Percentiles rank a stretch among this genome's conserved stretches.
These are phyloP conservation scores for Molorchus minor DNA, from an alignment of 2,888 invertebrate species.

Conservation along the genomic window DNA sequence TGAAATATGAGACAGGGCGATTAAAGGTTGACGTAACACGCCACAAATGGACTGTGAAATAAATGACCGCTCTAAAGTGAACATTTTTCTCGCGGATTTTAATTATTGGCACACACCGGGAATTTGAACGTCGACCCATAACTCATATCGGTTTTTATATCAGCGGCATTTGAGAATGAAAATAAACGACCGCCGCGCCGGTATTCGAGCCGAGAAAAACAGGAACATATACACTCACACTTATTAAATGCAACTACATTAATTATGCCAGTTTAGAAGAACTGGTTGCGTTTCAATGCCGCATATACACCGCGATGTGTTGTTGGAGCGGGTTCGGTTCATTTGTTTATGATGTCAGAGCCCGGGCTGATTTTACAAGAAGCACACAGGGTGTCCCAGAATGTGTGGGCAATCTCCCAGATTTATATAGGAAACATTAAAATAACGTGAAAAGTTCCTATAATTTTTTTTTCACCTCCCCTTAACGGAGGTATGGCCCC, in stretches of 20 bases:
- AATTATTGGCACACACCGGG: constrained; percentile 33
- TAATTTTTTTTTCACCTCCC: no score
- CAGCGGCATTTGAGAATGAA: constrained; percentile 22
- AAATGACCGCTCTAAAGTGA: constrained; percentile 25
- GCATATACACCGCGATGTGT: constrained; percentile 12
- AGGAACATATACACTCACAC: constrained; percentile 33
- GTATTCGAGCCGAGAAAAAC: constrained; percentile 13
- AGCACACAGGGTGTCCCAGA: no score
- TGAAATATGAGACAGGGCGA: constrained; percentile 23
- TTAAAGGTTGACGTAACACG: constrained; percentile 26
- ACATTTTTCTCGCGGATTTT: constrained; percentile 30
- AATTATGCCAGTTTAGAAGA: constrained; percentile 41
- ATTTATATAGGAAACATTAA: no score
- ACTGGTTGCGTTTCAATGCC: constrained; percentile 33
- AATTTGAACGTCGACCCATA: constrained; percentile 26
- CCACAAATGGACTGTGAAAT: constrained; percentile 20
- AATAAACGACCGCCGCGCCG: constrained; percentile 18
- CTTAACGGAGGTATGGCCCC: no score
- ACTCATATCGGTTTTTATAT: constrained; percentile 32
- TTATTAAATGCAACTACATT: constrained; percentile 43
- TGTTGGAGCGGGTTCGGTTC: constrained; percentile 11
- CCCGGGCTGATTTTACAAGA: no score
- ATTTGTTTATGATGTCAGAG: not conserved
- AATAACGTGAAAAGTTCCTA: no score
- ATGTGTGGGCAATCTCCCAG: no score